Conservation (phyloP, 2,888 invertebrate species). For the Caenorhabditis becei region DNA sequence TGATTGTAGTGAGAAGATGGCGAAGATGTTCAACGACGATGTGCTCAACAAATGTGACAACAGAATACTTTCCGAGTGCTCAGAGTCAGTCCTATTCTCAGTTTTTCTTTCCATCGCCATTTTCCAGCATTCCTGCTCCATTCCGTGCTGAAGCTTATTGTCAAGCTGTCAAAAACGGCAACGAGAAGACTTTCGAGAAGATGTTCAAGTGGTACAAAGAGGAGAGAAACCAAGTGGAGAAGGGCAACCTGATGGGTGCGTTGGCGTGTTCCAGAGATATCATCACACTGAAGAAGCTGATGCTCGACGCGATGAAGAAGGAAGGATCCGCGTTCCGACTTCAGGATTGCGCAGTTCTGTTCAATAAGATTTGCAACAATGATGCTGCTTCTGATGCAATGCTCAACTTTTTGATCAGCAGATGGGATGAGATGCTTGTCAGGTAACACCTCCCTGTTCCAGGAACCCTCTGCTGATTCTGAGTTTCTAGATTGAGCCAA, state of each 20-base stretch:
- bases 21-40: constrained; percentile 52
- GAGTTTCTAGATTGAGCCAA: constrained; percentile 15
- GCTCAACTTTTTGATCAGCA: constrained; percentile 77
- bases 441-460: constrained; percentile 58
- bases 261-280: constrained; percentile 76
- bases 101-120: not conserved
- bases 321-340: constrained; percentile 72
- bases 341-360: constrained; percentile 75
- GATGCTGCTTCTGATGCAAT: constrained; percentile 72
- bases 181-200: constrained; percentile 70
- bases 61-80: constrained; percentile 61
- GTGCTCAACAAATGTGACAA: constrained; percentile 64
- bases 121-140: constrained; percentile 75
- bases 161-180: constrained; percentile 75
- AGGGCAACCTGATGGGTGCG: constrained; percentile 71
- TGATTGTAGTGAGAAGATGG: constrained; percentile 62
- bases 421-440: constrained; percentile 75
- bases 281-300: constrained; percentile 72
- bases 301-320: constrained; percentile 70
- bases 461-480: too few relatives aligned
- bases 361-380: constrained; percentile 65
- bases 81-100: constrained; percentile 22
- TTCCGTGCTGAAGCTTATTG: constrained; percentile 76
- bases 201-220: constrained; percentile 65
- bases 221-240: constrained; percentile 74